Evolutionary conservation across 2,797 vertebrate species (phyloP).

Genomic region (Neosalanx taihuensis): DNA sequence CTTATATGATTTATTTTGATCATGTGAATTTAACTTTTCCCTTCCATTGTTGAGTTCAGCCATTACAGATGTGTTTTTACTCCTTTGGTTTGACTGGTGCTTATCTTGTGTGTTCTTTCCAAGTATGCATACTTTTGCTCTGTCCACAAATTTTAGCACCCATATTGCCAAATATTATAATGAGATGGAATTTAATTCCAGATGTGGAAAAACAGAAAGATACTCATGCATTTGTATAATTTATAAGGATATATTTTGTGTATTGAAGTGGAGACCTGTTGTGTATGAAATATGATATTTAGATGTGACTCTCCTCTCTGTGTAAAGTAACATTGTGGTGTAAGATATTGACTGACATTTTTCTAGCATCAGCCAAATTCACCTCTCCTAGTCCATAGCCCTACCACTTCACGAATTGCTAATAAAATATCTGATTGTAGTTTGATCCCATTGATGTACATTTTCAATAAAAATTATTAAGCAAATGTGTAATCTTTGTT

Average conservation of each 20-base stretch:
- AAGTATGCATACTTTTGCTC: slow-evolving; percentile 59
- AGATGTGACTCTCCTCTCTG: slow-evolving; percentile 63
- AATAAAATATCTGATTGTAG: slow-evolving; percentile 66
- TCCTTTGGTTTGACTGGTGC: slow-evolving; percentile 60
- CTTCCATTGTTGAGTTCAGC: slow-evolving; percentile 56
- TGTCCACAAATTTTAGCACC: slow-evolving; percentile 54
- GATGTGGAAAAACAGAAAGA: slow-evolving; percentile 60
- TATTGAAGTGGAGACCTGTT: slow-evolving; percentile 76
- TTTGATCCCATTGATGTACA: slow-evolving; percentile 76
- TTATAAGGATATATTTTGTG: slow-evolving; percentile 84
- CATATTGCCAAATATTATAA: slow-evolving; percentile 73
- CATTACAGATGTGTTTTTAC: slow-evolving; percentile 44
- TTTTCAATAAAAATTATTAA: slow-evolving; percentile 81
- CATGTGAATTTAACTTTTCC: slow-evolving; percentile 50
- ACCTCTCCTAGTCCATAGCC: slow-evolving; percentile 60
- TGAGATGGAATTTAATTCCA: slow-evolving; percentile 59
- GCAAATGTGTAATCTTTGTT: slow-evolving; percentile 26
- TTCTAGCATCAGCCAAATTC: slow-evolving; percentile 67
- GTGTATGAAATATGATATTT: slow-evolving; percentile 73
- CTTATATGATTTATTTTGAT: slow-evolving; percentile 47
- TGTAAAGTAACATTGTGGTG: slow-evolving; percentile 72
- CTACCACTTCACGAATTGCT: slow-evolving; percentile 58
- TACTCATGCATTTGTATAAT: slow-evolving; percentile 77
- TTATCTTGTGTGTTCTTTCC: slow-evolving; percentile 47
- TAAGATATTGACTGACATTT: slow-evolving; percentile 67